Conservation (phyloP, 2,113 vertebrate species). For the Phocoena phocoena region DNA sequence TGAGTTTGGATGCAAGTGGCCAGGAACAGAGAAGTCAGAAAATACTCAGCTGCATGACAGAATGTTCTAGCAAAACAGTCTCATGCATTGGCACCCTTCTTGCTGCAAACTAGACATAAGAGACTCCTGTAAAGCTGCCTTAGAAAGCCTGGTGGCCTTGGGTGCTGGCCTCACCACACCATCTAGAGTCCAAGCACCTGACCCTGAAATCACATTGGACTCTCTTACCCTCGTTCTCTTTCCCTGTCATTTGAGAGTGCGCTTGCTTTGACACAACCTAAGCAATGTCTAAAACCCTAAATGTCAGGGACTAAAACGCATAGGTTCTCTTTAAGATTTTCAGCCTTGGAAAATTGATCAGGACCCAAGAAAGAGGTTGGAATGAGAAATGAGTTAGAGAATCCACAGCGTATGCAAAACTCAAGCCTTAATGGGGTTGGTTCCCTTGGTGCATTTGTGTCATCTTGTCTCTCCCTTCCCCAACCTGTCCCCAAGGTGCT, state of each 20-base stretch:
- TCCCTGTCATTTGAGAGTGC: background rate
- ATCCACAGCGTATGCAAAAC: background rate
- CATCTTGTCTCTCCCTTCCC: background rate
- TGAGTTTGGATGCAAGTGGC: background rate
- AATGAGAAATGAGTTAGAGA: background rate
- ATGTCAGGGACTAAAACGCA: background rate
- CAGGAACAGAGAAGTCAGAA: background rate
- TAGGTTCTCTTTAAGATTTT: background rate
- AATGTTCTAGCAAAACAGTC: background rate
- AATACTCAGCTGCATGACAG: background rate
- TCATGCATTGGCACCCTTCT: background rate
- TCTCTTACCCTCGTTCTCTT: background rate
- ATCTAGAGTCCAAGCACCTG: background rate
- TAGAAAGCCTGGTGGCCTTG: background rate
- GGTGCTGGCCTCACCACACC: rapidly evolving
- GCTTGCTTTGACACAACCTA: background rate
- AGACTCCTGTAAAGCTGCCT: background rate
- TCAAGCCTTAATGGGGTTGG: background rate
- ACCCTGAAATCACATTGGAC: background rate
- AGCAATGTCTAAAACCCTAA: background rate
- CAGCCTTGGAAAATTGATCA: background rate
- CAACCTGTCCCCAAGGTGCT: too few species aligned
- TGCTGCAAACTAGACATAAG: background rate
- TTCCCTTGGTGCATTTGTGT: background rate
- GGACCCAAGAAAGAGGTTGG: background rate